A percentile compares a stretch with the other conserved stretches of the same genome.
These are phyloP conservation scores for Steinernema khuongi DNA, from an alignment of 1,140 invertebrate species.

Conservation along the genomic window DNA sequence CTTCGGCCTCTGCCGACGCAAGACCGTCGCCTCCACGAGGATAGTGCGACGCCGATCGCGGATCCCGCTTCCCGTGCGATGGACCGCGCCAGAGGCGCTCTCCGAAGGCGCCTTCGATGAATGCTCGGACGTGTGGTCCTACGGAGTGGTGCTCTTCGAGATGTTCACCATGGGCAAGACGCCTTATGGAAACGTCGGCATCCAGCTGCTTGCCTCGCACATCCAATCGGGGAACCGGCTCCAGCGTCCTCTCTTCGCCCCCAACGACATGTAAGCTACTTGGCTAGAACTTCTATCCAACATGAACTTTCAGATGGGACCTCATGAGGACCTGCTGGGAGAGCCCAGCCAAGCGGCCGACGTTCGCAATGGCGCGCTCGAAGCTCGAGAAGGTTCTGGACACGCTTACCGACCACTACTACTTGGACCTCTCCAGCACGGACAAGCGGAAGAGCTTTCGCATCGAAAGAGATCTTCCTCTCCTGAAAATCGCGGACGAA, in stretches of 20 bases:
- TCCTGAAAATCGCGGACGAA: not conserved
- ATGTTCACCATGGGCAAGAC: not conserved
- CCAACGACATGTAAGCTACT: not conserved
- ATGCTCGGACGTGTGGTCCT: not conserved
- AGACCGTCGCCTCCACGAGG: not conserved
- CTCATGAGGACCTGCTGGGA: not conserved
- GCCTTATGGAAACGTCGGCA: not conserved
- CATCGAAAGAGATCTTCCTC: not conserved
- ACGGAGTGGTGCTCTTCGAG: not conserved
- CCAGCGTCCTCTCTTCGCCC: not conserved
- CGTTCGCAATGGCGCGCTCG: not conserved
- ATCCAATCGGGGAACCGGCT: slow-evolving; percentile 1
- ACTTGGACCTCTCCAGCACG: not conserved
- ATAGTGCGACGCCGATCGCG: not conserved
- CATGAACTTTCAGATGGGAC: slow-evolving; percentile 7
- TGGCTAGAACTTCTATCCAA: not conserved
- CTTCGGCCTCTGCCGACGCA: not conserved
- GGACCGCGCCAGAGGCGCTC: not conserved
- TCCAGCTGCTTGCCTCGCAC: not conserved
- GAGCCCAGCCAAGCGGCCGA: not conserved
- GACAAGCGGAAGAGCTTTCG: not conserved
- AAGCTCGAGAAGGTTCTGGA: not conserved
- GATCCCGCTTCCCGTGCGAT: not conserved
- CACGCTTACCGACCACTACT: not conserved
- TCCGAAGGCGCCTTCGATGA: not conserved